Conservation (phyloP, 1,140 invertebrate species). For the Drosophila setifemur region DNA sequence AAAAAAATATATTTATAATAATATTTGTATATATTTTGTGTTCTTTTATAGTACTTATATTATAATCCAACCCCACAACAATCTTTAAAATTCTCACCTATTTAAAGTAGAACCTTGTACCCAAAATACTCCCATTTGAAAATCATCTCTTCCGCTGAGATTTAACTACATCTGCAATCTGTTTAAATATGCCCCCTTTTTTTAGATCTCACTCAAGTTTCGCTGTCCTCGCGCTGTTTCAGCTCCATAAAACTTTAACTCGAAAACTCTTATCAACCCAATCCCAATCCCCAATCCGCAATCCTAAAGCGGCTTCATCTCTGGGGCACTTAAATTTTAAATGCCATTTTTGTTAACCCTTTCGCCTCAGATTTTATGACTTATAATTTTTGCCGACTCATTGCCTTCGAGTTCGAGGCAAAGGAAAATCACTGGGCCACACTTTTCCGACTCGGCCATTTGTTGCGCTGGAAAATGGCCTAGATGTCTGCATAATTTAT, state of each 20-base stretch:
- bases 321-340: slow-evolving; percentile 70
- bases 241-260: slow-evolving; percentile 32
- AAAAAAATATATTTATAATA: no score
- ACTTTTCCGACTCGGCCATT: slow-evolving; percentile 42
- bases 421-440: slow-evolving; percentile 23
- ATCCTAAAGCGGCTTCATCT: slow-evolving; percentile 44
- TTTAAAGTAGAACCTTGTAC: background rate
- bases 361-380: slow-evolving; percentile 61
- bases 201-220: background rate
- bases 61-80: no score
- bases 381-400: slow-evolving; percentile 78
- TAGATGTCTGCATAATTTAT: slow-evolving; percentile 66
- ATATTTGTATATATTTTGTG: no score
- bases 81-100: no score
- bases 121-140: background rate
- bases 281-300: slow-evolving; percentile 15
- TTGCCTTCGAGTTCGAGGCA: slow-evolving; percentile 52
- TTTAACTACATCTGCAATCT: background rate
- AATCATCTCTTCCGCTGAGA: no score
- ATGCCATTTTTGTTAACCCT: slow-evolving; percentile 64
- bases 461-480: slow-evolving; percentile 47
- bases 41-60: no score
- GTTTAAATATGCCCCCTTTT: background rate
- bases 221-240: background rate
- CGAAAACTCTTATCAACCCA: slow-evolving; percentile 26